These are phyloP conservation scores for Tinea trinotella DNA, from an alignment of 2,888 invertebrate species.

Conservation along the genomic window DNA sequence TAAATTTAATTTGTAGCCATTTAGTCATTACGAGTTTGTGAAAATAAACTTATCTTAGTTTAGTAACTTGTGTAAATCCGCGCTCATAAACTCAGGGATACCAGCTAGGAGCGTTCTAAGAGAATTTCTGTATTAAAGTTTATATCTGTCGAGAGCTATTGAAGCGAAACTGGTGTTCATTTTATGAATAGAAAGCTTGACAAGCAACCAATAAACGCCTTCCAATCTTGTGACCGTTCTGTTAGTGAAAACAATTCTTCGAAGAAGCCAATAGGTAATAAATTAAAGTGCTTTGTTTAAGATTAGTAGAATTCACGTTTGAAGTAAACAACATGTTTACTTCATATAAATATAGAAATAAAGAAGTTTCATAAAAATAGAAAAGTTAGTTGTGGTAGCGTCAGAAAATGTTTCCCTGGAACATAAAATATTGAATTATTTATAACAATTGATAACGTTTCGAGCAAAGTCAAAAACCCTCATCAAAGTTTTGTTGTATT, in stretches of 20 bases:
- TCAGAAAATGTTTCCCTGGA: too few species aligned
- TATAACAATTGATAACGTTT: not conserved
- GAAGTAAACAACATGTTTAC: too few species aligned
- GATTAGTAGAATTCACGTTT: too few species aligned
- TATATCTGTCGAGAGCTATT: not conserved
- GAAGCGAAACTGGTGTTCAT: not conserved
- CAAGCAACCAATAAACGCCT: not conserved
- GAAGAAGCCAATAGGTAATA: too few species aligned
- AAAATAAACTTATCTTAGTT: constrained; percentile 8
- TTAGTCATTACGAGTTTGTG: constrained; percentile 16
- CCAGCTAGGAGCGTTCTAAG: not conserved
- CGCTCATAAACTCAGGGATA: not conserved
- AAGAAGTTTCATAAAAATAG: too few species aligned
- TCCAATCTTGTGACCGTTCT: not conserved
- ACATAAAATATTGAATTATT: not conserved
- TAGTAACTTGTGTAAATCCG: not conserved
- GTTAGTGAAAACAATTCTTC: not conserved
- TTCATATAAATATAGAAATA: too few species aligned
- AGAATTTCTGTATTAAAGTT: constrained; percentile 4
- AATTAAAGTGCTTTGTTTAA: too few species aligned
- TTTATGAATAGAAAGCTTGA: not conserved
- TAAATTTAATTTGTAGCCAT: constrained; percentile 19
- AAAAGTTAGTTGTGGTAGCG: too few species aligned
- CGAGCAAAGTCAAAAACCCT: constrained; percentile 18
- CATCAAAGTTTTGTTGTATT: constrained; percentile 20